A percentile compares a stretch with the other conserved stretches of the same genome.
Evolutionary conservation across 1,140 invertebrate species (phyloP).

Genomic region (Cepaea nemoralis): DNA sequence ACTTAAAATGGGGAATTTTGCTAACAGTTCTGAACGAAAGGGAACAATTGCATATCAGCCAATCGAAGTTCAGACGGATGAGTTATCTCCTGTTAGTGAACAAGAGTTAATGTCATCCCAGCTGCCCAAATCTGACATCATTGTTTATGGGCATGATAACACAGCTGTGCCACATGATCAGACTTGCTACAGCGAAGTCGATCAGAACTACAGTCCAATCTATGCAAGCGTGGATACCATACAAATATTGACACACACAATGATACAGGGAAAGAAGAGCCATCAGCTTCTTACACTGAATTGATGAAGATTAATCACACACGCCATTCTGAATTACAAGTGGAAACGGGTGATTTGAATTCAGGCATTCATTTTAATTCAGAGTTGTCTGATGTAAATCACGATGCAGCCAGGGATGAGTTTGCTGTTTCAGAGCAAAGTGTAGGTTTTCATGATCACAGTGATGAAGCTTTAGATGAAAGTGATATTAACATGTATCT

Average conservation of each 20-base stretch:
- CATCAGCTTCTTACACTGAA: background rate
- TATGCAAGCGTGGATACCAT: slow-evolving; percentile 37
- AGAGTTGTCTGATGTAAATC: background rate
- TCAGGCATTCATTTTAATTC: background rate
- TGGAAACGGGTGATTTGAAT: background rate
- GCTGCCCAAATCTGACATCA: slow-evolving; percentile 47
- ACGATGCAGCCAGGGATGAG: background rate
- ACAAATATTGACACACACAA: background rate
- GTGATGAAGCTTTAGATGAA: slow-evolving; percentile 15
- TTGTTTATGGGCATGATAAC: slow-evolving; percentile 48
- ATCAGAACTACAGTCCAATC: slow-evolving; percentile 38
- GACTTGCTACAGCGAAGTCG: background rate
- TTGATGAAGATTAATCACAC: background rate
- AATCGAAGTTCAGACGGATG: slow-evolving; percentile 49
- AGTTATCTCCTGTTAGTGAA: slow-evolving; percentile 46
- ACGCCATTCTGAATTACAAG: background rate
- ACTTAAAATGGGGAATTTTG: too few relatives aligned
- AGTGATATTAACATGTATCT: slow-evolving; percentile 28
- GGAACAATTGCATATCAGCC: slow-evolving; percentile 47
- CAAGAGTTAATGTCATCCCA: slow-evolving; percentile 42
- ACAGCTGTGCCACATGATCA: background rate
- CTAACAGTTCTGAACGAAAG: slow-evolving; percentile 34
- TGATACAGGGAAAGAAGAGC: background rate
- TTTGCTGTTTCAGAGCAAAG: background rate
- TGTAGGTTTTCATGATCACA: slow-evolving; percentile 35